These are phyloP conservation scores for Maylandia zebra DNA, from an alignment of 2,113 vertebrate species.

Conservation along the genomic window DNA sequence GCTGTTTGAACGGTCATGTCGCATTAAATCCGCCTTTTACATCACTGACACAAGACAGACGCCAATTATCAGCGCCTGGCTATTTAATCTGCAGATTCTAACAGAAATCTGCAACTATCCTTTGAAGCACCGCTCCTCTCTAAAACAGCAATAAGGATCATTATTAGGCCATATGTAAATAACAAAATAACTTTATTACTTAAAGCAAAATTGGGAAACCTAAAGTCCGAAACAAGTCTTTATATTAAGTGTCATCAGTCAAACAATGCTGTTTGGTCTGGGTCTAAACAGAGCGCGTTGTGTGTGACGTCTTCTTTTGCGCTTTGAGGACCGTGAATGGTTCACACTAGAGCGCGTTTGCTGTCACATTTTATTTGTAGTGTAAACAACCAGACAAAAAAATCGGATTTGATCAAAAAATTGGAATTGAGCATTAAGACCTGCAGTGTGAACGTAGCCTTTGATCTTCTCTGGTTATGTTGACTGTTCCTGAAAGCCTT, in stretches of 20 bases:
- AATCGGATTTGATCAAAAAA: rapidly evolving
- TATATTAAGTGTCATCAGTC: rapidly evolving
- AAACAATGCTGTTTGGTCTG: neutral
- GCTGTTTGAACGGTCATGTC: neutral
- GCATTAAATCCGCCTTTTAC: too few species aligned
- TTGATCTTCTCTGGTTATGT: neutral
- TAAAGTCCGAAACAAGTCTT: neutral
- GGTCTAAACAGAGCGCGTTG: neutral
- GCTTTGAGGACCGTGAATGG: rapidly evolving
- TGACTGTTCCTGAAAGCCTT: neutral
- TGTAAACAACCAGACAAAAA: rapidly evolving
- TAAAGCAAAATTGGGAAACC: neutral
- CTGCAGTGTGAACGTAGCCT: neutral
- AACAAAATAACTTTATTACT: rapidly evolving
- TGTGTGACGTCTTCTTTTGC: neutral
- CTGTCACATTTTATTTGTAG: neutral
- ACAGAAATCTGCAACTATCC: neutral
- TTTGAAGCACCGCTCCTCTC: neutral
- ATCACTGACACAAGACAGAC: neutral
- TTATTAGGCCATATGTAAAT: neutral
- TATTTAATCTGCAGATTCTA: neutral
- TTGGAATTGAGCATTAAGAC: neutral
- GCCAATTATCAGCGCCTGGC: too few species aligned
- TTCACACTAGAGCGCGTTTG: neutral
- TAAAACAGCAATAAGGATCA: neutral